Conservation (phyloP, 2,113 vertebrate species). For the Atlantisia rogersi region DNA sequence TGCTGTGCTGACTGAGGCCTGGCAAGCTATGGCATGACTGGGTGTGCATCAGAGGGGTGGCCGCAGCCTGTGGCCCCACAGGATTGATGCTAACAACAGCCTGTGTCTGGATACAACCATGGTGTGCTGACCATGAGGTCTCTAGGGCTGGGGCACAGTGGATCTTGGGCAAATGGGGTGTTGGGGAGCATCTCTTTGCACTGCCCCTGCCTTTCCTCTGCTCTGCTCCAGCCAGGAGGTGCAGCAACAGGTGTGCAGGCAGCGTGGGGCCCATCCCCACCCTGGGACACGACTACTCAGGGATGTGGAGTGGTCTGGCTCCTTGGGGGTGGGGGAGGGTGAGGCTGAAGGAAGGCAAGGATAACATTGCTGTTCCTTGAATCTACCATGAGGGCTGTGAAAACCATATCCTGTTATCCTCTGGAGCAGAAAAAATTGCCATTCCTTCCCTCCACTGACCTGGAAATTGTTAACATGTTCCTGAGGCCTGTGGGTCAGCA, state of each 20-base stretch:
- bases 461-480: slow-evolving; percentile 47
- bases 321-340: neutral
- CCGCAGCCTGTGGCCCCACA: fast-evolving
- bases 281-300: neutral
- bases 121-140: neutral
- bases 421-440: slow-evolving; percentile 5
- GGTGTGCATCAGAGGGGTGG: neutral
- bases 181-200: neutral
- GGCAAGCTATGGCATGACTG: neutral
- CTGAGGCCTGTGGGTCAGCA: slow-evolving; percentile 15
- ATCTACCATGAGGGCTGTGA: neutral
- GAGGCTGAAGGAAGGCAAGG: neutral
- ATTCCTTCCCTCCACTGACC: slow-evolving; percentile 57
- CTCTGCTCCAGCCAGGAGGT: neutral
- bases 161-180: neutral
- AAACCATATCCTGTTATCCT: neutral
- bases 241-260: fast-evolving
- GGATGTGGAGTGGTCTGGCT: fast-evolving
- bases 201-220: neutral
- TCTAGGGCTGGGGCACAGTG: fast-evolving
- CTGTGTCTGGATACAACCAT: fast-evolving
- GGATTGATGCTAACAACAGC: neutral
- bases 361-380: too few species aligned
- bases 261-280: neutral
- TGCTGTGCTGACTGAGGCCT: neutral